These are phyloP conservation scores for Philopedon plagiatum DNA, from an alignment of 2,888 invertebrate genomes.

Conservation along the genomic window DNA sequence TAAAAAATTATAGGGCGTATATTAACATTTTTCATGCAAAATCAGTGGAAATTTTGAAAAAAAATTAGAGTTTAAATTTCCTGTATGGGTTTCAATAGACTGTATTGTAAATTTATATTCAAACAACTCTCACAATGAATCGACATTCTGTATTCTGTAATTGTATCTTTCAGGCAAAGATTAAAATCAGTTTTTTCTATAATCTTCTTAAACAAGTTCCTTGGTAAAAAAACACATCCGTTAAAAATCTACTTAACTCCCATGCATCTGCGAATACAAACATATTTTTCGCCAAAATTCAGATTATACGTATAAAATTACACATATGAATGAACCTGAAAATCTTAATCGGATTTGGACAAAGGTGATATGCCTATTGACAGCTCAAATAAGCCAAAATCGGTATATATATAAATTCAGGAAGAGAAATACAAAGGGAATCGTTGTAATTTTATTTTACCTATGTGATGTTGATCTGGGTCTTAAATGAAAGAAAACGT, in stretches of 20 bases:
- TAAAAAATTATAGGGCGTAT: too few species aligned
- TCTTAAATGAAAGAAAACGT: constrained; percentile 30
- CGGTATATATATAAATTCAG: constrained; percentile 14
- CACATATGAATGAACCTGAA: constrained; percentile 37
- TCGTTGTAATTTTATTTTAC: constrained; percentile 17
- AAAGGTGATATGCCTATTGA: constrained; percentile 39
- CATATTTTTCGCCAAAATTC: constrained; percentile 39
- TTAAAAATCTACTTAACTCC: constrained; percentile 15
- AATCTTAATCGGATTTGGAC: constrained; percentile 45
- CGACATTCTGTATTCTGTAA: too few species aligned
- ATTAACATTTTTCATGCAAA: too few species aligned
- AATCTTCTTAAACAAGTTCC: neutral
- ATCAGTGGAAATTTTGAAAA: too few species aligned
- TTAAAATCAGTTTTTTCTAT: neutral
- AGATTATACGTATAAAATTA: constrained; percentile 40
- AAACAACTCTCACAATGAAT: too few species aligned
- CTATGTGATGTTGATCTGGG: constrained; percentile 42
- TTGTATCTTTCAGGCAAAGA: neutral
- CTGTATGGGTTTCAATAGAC: too few species aligned
- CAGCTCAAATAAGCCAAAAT: constrained; percentile 36
- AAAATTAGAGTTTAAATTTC: too few species aligned
- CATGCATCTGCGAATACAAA: constrained; percentile 12
- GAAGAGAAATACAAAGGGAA: constrained; percentile 18
- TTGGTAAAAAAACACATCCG: constrained; percentile 8
- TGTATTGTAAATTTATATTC: too few species aligned